Evolutionary conservation across 2,888 invertebrate species (phyloP), one percentile per base, ranked within the genome.

Genomic region (Volucella inanis): DNA sequence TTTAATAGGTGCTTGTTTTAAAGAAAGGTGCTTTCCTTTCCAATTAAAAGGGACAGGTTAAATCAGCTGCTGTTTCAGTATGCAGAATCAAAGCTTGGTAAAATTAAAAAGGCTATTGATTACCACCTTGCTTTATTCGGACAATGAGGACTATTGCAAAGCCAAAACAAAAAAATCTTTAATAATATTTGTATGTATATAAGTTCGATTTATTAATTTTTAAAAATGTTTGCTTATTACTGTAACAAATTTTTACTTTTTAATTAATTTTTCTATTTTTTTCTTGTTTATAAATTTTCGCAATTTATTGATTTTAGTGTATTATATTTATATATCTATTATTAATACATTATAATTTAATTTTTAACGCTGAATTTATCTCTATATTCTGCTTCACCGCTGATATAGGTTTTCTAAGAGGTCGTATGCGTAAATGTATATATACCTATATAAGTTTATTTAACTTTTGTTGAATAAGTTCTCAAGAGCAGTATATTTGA

Each of bases 141-240:
- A 31, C 0, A 22, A 22, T 22, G 18, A 22, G 18, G 18, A 22
- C 18, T 22, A 49, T 49, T n/a, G 10, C 49, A 47, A 47, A 47
- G 6, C 22, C 8, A 55, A 39, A 55, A 38, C 6, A 14, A 55
- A 55, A 14, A 3, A n/a, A 38, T n/a, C 10, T 8, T 55, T 55
- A 8, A 14, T 39, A 39, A 14, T 57, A 39, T 52, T 45, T 65
- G 47, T 14, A 55, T 65, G 47, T 14, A 52, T 61, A 79, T 74
- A 18, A 72, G 57, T 57, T 31, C 45, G 59, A 71, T 72, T 61
- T 65, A 71, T 78, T 72, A 72, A 47, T 61, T 57, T 59, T 79
- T 50, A 55, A 45, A 43, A 64, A 65, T 52, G 38, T 67, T 67
- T 61, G 45, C 59, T 79, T 65, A 64, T 18, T 59, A 14, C 47